Conservation (phyloP, 2,113 vertebrate species). For the Stomatorhinus ivindoensis region DNA sequence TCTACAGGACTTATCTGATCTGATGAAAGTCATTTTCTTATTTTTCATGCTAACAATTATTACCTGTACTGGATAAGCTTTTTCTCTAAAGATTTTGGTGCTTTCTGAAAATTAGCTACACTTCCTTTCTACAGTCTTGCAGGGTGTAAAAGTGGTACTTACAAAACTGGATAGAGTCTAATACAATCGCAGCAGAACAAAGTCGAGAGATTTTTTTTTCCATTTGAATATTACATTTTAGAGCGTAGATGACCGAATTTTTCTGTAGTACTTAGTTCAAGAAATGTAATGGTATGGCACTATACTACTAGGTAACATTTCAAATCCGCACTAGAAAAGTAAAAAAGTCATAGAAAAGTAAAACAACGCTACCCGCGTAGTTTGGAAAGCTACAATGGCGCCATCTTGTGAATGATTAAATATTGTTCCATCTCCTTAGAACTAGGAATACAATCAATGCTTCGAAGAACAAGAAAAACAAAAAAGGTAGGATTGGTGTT, state of each 20-base stretch:
- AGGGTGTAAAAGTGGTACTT: background rate
- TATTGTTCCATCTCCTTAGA: background rate
- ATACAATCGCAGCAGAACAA: background rate
- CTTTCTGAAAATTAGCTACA: background rate
- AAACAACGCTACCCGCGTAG: background rate
- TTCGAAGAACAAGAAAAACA: background rate
- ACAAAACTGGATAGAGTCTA: background rate
- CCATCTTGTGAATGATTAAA: slow-evolving; percentile 4
- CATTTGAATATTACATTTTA: background rate
- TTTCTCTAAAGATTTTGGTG: background rate
- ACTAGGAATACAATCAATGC: background rate
- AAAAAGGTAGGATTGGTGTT: background rate
- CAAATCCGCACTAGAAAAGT: background rate
- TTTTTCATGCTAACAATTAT: background rate
- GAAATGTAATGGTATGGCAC: background rate
- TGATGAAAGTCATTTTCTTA: background rate
- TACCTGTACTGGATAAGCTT: background rate
- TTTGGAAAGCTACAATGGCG: background rate
- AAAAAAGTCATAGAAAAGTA: background rate
- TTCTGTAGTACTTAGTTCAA: background rate
- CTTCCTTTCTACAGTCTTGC: background rate
- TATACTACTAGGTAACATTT: background rate
- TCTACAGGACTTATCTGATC: background rate
- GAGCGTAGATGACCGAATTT: background rate
- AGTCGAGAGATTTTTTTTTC: background rate